Percentiles rank a stretch among this genome's conserved stretches.
These are phyloP conservation scores for Torymus aiolomorphi DNA, from an alignment of 2,888 invertebrate genomes.

Conservation along the genomic window DNA sequence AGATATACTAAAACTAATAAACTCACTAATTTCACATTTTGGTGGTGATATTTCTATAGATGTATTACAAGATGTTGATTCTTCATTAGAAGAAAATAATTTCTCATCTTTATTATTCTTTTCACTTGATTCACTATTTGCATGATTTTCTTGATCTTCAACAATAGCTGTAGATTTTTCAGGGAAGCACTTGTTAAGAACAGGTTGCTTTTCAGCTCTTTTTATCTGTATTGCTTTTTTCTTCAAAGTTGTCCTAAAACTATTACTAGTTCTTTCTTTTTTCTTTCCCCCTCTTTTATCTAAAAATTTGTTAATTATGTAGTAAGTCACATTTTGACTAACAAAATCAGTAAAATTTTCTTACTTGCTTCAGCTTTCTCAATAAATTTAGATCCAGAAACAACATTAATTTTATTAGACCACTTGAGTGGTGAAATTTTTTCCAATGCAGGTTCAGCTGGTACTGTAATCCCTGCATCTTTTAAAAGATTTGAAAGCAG, in stretches of 20 bases:
- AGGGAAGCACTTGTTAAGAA: slow-evolving; percentile 59
- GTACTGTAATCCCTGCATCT: slow-evolving; percentile 73
- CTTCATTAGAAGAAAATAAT: slow-evolving; percentile 33
- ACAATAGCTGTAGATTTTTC: slow-evolving; percentile 62
- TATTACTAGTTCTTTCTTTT: slow-evolving; percentile 59
- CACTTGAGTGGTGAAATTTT: slow-evolving; percentile 73
- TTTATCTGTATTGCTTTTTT: slow-evolving; percentile 63
- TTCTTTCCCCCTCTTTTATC: slow-evolving; percentile 67
- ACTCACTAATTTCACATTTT: slow-evolving; percentile 51
- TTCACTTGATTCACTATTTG: slow-evolving; percentile 61
- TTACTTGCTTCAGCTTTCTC: slow-evolving; percentile 51
- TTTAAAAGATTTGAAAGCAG: slow-evolving; percentile 70
- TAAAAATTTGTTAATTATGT: slow-evolving; percentile 50
- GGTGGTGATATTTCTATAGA: slow-evolving; percentile 17
- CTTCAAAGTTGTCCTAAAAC: slow-evolving; percentile 43
- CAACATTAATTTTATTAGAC: slow-evolving; percentile 73
- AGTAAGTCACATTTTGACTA: slow-evolving; percentile 14
- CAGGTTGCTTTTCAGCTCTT: slow-evolving; percentile 65
- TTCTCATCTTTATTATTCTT: slow-evolving; percentile 42
- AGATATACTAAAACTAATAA: no score
- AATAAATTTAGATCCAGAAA: slow-evolving; percentile 59
- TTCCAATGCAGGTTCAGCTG: slow-evolving; percentile 73
- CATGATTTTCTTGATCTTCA: slow-evolving; percentile 73
- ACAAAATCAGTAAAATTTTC: slow-evolving; percentile 23
- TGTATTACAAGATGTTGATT: slow-evolving; percentile 13